Conservation (phyloP, 1,140 invertebrate genomes). For the Euura saliciscinereae region DNA sequence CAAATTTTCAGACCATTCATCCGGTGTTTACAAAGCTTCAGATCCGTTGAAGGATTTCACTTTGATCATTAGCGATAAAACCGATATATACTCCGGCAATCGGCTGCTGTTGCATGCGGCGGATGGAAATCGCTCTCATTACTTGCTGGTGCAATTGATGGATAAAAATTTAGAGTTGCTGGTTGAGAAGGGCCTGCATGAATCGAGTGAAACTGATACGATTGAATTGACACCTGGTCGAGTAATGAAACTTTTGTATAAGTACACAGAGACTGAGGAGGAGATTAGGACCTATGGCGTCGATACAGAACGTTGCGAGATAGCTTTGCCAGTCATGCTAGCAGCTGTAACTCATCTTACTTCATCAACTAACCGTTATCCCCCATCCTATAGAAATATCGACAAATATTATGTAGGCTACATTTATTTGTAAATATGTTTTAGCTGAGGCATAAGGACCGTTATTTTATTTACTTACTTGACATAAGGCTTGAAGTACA, state of each 20-base stretch:
- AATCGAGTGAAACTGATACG: conserved; percentile 24
- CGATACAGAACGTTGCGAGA: conserved; percentile 42
- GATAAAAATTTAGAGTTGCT: conserved; percentile 48
- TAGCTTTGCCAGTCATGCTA: conserved; percentile 41
- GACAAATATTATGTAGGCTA: conserved; percentile 47
- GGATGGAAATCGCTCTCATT: conserved; percentile 39
- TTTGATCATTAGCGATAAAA: conserved; percentile 37
- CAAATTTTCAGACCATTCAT: conserved; percentile 19
- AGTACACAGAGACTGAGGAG: conserved; percentile 40
- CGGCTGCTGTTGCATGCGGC: conserved; percentile 44
- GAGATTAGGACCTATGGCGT: conserved; percentile 25
- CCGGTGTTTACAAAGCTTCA: conserved; percentile 23
- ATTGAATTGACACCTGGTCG: conserved; percentile 34
- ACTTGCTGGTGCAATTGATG: conserved; percentile 47
- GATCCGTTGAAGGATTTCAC: conserved; percentile 49
- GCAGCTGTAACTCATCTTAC: conserved; percentile 49
- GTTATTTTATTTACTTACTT: too few species aligned
- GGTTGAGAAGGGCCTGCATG: conserved; percentile 26
- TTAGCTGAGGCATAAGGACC: not conserved
- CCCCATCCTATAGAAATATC: conserved; percentile 43
- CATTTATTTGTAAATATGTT: conserved; percentile 23
- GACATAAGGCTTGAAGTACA: not conserved
- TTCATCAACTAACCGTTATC: conserved; percentile 44
- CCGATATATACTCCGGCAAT: conserved; percentile 37
- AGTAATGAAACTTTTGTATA: conserved; percentile 51